Evolutionary conservation across 2,888 invertebrate species (phyloP).

Genomic region (Odontothrips loti): DNA sequence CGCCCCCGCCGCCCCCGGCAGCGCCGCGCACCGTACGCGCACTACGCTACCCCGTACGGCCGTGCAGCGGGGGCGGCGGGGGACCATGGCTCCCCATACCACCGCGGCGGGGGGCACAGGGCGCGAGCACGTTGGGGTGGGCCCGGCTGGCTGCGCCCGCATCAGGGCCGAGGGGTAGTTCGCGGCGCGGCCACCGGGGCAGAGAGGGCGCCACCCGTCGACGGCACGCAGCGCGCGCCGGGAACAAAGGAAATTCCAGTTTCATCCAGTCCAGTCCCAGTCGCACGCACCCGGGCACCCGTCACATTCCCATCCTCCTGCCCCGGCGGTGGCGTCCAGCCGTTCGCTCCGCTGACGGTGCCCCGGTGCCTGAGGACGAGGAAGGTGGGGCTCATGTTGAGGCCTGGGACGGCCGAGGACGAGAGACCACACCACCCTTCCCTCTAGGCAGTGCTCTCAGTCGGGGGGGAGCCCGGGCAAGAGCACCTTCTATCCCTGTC

Average conservation of each 20-base stretch:
- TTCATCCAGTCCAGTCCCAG: no score
- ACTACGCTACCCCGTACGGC: background rate
- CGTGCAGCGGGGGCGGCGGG: background rate
- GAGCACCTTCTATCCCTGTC: no score
- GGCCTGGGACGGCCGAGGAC: no score
- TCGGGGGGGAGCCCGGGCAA: no score
- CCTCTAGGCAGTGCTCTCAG: no score
- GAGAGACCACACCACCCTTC: no score
- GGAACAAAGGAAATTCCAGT: background rate
- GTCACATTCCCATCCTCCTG: no score
- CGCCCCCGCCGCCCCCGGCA: background rate
- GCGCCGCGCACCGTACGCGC: constrained; percentile 9
- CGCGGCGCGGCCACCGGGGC: background rate
- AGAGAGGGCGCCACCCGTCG: background rate
- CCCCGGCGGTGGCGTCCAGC: no score
- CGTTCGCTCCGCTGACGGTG: no score
- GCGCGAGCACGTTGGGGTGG: constrained; percentile 5
- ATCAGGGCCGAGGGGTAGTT: background rate
- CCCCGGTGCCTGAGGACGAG: no score
- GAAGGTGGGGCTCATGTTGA: no score
- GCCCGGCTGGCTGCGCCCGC: background rate
- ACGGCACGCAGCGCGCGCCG: background rate
- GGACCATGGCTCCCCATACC: background rate
- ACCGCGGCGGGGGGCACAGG: background rate
- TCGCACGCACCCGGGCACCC: no score